phyloP scores from a whole-genome alignment of 2,888 invertebrate genomes.

The Branchipolynoe longqiensis region DNA sequence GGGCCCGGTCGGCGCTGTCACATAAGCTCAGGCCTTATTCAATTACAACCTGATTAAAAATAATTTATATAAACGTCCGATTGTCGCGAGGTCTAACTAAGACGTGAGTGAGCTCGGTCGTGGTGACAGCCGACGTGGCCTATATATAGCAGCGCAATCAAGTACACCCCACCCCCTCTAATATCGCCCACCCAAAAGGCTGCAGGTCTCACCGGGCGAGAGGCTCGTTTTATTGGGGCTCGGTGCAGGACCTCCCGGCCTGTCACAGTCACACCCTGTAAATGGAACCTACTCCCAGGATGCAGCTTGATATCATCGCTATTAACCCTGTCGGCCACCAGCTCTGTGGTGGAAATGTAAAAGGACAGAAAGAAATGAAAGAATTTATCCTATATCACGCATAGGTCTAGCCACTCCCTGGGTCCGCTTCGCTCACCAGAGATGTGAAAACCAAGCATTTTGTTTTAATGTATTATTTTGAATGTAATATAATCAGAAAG shows the following conservation, averaged over 20 bases:
- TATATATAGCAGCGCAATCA: too few relatives aligned
- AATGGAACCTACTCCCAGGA: too few relatives aligned
- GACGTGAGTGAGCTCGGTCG: background rate
- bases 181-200: conserved; percentile 10
- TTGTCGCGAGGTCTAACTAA: background rate
- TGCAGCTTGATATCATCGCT: conserved; percentile 26
- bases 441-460: too few relatives aligned
- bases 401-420: too few relatives aligned
- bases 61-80: conserved; percentile 43
- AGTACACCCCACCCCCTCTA: background rate
- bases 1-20: conserved; percentile 2
- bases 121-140: background rate
- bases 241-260: too few relatives aligned
- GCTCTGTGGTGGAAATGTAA: background rate
- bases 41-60: conserved; percentile 47
- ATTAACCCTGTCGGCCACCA: conserved; percentile 34
- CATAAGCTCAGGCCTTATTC: conserved; percentile 46
- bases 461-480: too few relatives aligned
- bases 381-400: too few relatives aligned
- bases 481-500: too few relatives aligned
- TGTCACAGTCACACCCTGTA: too few relatives aligned
- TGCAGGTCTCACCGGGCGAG: too few relatives aligned
- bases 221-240: too few relatives aligned
- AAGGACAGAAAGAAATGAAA: conserved; percentile 15
- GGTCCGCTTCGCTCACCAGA: too few relatives aligned